phyloP scores from a whole-genome alignment of 1,140 invertebrate genomes.

The Drosophila burlai region DNA sequence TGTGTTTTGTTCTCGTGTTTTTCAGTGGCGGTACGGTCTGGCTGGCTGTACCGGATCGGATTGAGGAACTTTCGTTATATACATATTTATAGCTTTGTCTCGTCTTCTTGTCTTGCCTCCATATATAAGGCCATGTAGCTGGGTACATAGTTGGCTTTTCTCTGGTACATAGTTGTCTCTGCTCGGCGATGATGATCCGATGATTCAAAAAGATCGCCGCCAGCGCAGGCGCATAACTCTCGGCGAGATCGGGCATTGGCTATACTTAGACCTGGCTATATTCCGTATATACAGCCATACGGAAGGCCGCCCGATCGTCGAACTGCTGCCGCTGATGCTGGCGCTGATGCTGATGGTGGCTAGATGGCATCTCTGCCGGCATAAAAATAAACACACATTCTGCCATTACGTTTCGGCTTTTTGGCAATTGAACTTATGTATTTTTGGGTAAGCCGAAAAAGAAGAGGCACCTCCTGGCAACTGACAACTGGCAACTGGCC shows the following conservation, averaged over 20 bases:
- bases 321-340: constrained; percentile 32
- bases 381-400: constrained; percentile 71
- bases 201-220: constrained; percentile 30
- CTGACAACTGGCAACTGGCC: constrained; percentile 15
- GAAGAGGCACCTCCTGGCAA: constrained; percentile 44
- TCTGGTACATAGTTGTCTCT: constrained; percentile 40
- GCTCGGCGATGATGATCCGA: constrained; percentile 33
- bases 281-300: constrained; percentile 48
- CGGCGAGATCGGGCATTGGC: constrained; percentile 33
- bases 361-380: constrained; percentile 57
- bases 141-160: constrained; percentile 57
- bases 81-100: constrained; percentile 82
- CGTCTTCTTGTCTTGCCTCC: constrained; percentile 73
- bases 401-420: constrained; percentile 54
- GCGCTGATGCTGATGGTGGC: constrained; percentile 8
- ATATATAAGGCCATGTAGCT: constrained; percentile 45
- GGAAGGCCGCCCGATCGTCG: constrained; percentile 76
- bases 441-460: constrained; percentile 12
- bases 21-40: constrained; percentile 29
- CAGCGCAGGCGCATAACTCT: constrained; percentile 64
- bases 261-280: constrained; percentile 74
- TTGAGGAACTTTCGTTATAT: constrained; percentile 74
- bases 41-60: constrained; percentile 50
- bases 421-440: constrained; percentile 58
- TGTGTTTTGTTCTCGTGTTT: constrained; percentile 6